Conservation (phyloP, 2,113 vertebrate genomes). For the Nasalis larvatus region DNA sequence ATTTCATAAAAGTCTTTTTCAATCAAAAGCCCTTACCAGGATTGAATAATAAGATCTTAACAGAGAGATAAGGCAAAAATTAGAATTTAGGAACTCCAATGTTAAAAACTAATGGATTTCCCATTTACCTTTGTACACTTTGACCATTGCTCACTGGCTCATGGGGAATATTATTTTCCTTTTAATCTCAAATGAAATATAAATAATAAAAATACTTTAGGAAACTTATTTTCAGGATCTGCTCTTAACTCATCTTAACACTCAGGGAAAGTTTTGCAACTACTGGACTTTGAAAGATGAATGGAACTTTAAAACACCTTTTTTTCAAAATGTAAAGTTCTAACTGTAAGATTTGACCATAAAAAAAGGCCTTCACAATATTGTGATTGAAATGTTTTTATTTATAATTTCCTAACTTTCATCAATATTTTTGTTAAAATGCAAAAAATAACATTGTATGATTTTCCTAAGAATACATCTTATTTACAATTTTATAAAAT, state of each 20-base stretch:
- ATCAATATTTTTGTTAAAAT: slow-evolving; percentile 37
- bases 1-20: not conserved
- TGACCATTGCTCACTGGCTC: slow-evolving; percentile 36
- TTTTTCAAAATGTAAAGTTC: not conserved
- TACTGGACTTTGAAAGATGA: slow-evolving; percentile 37
- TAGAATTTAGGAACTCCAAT: slow-evolving; percentile 37
- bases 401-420: slow-evolving; percentile 15
- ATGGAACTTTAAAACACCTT: slow-evolving; percentile 8
- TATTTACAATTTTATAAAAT: not conserved
- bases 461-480: not conserved
- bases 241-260: slow-evolving; percentile 48
- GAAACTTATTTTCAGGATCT: slow-evolving; percentile 41
- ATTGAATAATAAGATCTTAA: slow-evolving; percentile 35
- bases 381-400: not conserved
- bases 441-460: not conserved
- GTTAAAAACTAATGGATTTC: slow-evolving; percentile 56
- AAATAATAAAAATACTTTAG: slow-evolving; percentile 62
- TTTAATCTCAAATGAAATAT: slow-evolving; percentile 42
- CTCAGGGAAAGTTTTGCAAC: slow-evolving; percentile 45
- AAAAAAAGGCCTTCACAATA: not conserved
- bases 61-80: slow-evolving; percentile 45
- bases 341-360: not conserved
- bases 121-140: slow-evolving; percentile 50
- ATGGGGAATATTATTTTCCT: slow-evolving; percentile 47
- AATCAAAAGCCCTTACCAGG: not conserved